Base-by-base conservation (phyloP, 2,797 vertebrate species). In the Lepus oiostolus region DNA sequence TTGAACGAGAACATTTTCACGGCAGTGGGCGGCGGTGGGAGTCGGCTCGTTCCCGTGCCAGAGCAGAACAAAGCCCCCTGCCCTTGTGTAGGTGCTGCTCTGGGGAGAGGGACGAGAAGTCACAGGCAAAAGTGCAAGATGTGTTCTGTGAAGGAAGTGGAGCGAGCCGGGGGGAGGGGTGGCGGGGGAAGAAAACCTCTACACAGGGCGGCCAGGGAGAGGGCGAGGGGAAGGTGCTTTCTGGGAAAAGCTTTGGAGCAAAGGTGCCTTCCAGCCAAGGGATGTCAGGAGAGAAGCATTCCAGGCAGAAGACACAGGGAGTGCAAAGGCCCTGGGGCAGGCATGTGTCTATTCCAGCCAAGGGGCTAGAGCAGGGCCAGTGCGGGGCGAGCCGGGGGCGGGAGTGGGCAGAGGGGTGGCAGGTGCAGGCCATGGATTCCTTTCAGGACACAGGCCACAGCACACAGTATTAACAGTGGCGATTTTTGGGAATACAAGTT, bases 271-370 rank as follows among this genome's bases (percentile, higher is more conserved):
- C 22, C 26, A 35, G 70, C 60, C 50, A 9, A 21, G 21, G 28
- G 32, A 8, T 21, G 1, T 17, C 5, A 13, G 7, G 22, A 42
- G 47, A 79, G 52, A 68, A 71, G 42, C 17, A 0, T 76, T 74
- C 1, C 28, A 52, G 71, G 58, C 8, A 62, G 68, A 71, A 35
- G 32, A 38, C 28, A 17, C 0, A 68, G 70, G 35, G 80, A 77
- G 63, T 35, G 22, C 82, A 35, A 76, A 86, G 62, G 70, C 38
- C n/a, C 76, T 42, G 81, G 0, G 63, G 70, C 28, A 10, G 65
- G 8, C 7, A 1, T 6, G 2, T 63, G 63, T 35, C 62, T 4
- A 7, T 5, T 74, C 74, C 32, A 2, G 16, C 32, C 1, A 1
- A 12, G 22, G 3, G 22, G 38, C 35, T 6, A 0, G 24, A 88